These are phyloP conservation scores for Thryonomys swinderianus DNA, from an alignment of 2,113 vertebrate species.

Conservation along the genomic window DNA sequence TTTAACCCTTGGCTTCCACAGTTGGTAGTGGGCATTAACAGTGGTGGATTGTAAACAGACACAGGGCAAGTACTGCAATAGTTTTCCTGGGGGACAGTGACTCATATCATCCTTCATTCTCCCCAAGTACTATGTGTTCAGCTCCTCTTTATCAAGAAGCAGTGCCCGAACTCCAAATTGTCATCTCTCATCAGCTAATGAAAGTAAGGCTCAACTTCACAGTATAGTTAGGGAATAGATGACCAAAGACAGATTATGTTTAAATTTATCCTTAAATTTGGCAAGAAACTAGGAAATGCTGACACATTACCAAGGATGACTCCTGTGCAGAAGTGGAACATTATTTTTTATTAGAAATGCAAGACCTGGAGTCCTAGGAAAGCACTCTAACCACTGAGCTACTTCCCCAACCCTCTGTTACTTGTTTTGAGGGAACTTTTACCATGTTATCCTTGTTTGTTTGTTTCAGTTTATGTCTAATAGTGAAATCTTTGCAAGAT, in stretches of 20 bases:
- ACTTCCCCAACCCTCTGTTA: not conserved
- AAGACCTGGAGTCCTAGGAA: not conserved
- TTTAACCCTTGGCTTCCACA: not conserved
- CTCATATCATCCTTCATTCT: rapidly evolving
- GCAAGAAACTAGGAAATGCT: not conserved
- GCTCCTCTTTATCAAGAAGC: not conserved
- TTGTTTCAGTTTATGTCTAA: not conserved
- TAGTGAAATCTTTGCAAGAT: not conserved
- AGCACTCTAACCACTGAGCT: no score
- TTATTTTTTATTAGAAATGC: not conserved
- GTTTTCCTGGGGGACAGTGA: not conserved
- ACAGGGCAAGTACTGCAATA: not conserved
- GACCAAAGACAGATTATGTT: not conserved
- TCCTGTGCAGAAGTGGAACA: not conserved
- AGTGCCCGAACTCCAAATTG: not conserved
- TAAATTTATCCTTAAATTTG: not conserved
- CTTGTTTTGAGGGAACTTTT: not conserved
- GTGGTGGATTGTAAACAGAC: not conserved
- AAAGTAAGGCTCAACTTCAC: not conserved
- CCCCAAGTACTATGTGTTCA: not conserved
- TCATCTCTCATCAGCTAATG: not conserved
- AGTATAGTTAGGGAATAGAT: not conserved
- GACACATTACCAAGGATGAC: not conserved
- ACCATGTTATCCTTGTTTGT: not conserved
- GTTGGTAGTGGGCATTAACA: not conserved